Base-by-base conservation (phyloP, 2,797 vertebrate species). In the Liparis tanakae region DNA sequence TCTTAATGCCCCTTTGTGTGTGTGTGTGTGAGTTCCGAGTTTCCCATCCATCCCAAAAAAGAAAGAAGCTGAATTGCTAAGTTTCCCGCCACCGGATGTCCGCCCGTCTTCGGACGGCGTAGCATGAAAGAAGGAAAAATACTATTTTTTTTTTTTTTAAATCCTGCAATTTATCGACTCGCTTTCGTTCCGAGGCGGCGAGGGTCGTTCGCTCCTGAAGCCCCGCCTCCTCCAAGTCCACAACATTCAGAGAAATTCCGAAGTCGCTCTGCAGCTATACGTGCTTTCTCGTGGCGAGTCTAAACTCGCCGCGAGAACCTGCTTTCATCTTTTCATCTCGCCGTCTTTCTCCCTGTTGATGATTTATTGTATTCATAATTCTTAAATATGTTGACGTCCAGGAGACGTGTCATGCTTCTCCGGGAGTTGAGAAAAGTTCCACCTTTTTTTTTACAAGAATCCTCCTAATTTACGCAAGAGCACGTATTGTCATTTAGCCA, bases 81-180 rank as follows among this genome's bases (percentile, higher is more conserved):
- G 25, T 30, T 1, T 88, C 72, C 77, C 41, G 14, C 10, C 7
- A 39, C 36, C n/a, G 1, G 62, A 61, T 70, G 73, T 74, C 77
- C 15, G n/a, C 58, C 62, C 54, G 10, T 39, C 73, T 82, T 70
- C 81, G 82, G 77, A 87, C 69, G 81, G 81, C 56, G 84, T 84
- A 79, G 87, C 87, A 43, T 92, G 87, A 93, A 91, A 92, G 88
- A 51, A 81, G 80, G 66, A 80, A 82, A 74, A 54, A 85, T 87
- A 79, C 70, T 18, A 65, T 87, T 88, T 76, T 86, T 18, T 67
- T 87, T 88, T 76, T 86, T 89, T 82, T 80, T 55, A 17, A 61
- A 73, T 74, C 67, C 37, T 36, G 61, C 73, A 87, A 89, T 43
- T 87, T 87, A 89, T 90, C 86, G 82, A 77, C 76, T 84, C 84